Conservation (phyloP, 2,888 invertebrate genomes). For the Ptilodon capucinus region DNA sequence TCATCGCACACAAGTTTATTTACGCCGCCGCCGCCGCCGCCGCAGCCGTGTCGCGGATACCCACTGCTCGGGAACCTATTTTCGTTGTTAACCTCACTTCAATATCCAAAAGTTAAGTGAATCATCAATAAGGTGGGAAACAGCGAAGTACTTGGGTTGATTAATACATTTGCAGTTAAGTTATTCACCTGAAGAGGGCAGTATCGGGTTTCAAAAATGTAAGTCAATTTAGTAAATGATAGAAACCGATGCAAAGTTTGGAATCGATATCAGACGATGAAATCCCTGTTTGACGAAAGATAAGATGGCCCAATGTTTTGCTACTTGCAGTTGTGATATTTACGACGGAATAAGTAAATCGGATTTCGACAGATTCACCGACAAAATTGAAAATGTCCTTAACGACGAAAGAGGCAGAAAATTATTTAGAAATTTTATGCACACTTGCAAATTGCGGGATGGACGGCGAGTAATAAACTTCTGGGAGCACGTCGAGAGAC, state of each 20-base stretch:
- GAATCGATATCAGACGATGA: constrained; percentile 59
- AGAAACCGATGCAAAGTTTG: constrained; percentile 1
- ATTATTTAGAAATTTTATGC: constrained; percentile 75
- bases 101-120: constrained; percentile 46
- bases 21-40: constrained; percentile 55
- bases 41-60: constrained; percentile 39
- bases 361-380: constrained; percentile 77
- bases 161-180: background rate
- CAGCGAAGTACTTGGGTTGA: background rate
- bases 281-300: constrained; percentile 50
- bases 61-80: constrained; percentile 60
- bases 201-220: constrained; percentile 14
- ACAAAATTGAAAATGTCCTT: constrained; percentile 77
- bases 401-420: constrained; percentile 72
- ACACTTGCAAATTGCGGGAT: constrained; percentile 63
- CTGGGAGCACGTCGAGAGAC: constrained; percentile 68
- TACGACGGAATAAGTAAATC: constrained; percentile 69
- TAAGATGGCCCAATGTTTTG: constrained; percentile 76
- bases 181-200: background rate
- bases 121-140: constrained; percentile 36
- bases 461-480: constrained; percentile 66
- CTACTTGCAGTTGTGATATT: constrained; percentile 72
- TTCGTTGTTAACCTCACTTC: constrained; percentile 74
- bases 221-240: constrained; percentile 12
- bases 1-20: constrained; percentile 54